Evolutionary conservation across 2,888 invertebrate genomes (phyloP).

Genomic region (Tetheella fluctuosa): DNA sequence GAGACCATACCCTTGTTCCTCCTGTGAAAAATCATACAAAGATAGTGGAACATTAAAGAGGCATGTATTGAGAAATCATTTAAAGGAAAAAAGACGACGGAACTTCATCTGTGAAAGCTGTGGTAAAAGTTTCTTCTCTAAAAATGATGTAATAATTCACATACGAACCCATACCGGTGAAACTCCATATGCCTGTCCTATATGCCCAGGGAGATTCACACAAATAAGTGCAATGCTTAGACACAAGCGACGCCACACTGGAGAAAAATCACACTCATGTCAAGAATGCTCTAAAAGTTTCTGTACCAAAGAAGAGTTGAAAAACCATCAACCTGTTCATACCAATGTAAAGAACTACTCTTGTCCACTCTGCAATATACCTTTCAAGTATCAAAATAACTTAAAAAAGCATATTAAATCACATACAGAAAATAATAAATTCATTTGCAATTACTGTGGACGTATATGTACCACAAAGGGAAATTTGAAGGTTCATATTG

Average conservation of each 20-base stretch:
- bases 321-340: constrained; percentile 60
- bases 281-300: constrained; percentile 63
- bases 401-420: constrained; percentile 76
- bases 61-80: constrained; percentile 60
- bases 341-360: constrained; percentile 58
- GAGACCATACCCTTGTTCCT: constrained; percentile 54
- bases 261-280: constrained; percentile 58
- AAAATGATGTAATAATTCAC: constrained; percentile 62
- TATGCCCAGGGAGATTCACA: constrained; percentile 60
- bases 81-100: constrained; percentile 44
- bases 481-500: constrained; percentile 79
- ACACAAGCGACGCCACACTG: constrained; percentile 62
- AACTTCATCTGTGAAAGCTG: constrained; percentile 70
- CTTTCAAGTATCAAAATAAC: constrained; percentile 79
- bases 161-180: constrained; percentile 72
- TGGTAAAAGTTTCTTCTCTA: constrained; percentile 68
- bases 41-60: constrained; percentile 59
- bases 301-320: constrained; percentile 64
- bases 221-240: constrained; percentile 61
- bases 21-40: constrained; percentile 66
- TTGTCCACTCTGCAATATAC: constrained; percentile 69
- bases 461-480: constrained; percentile 74
- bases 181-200: constrained; percentile 65
- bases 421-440: constrained; percentile 58
- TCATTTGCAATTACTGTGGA: constrained; percentile 70